These are phyloP conservation scores for Gymnopithys bicolor DNA, from an alignment of 2,797 vertebrate species.

Conservation along the genomic window DNA sequence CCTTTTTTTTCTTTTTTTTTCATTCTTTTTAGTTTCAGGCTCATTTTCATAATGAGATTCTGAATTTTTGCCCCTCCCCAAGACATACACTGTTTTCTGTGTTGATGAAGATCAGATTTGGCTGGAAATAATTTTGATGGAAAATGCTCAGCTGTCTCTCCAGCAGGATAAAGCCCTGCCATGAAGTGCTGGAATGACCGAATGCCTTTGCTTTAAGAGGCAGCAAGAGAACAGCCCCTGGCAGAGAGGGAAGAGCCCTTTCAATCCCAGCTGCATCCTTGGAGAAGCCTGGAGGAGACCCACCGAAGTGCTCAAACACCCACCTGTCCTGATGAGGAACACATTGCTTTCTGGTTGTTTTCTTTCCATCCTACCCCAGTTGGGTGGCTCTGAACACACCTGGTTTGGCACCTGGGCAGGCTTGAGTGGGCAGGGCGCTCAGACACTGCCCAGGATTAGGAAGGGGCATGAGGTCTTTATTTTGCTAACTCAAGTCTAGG, in stretches of 20 bases:
- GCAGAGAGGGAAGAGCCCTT: background rate
- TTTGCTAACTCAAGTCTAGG: background rate
- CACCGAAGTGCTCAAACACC: background rate
- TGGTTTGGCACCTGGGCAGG: background rate
- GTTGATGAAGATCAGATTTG: conserved; percentile 8
- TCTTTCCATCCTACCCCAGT: background rate
- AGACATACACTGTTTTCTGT: background rate
- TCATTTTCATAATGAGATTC: background rate
- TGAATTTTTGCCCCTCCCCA: background rate
- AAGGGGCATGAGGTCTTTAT: background rate
- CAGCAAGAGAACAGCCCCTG: background rate
- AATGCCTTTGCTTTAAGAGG: background rate
- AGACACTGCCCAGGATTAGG: background rate
- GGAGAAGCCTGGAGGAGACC: background rate
- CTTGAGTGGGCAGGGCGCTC: background rate
- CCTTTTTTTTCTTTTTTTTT: background rate
- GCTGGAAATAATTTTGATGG: conserved; percentile 27
- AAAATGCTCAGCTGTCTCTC: conserved; percentile 9
- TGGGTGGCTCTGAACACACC: background rate
- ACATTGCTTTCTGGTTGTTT: background rate
- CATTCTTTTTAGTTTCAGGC: too few species aligned
- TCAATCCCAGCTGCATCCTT: background rate
- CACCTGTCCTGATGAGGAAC: background rate
- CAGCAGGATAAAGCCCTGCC: background rate
- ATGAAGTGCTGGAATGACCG: background rate